A percentile compares a stretch with the other conserved stretches of the same genome.
These are phyloP conservation scores for Florisuga fusca DNA, from an alignment of 2,797 vertebrate species.

Conservation along the genomic window DNA sequence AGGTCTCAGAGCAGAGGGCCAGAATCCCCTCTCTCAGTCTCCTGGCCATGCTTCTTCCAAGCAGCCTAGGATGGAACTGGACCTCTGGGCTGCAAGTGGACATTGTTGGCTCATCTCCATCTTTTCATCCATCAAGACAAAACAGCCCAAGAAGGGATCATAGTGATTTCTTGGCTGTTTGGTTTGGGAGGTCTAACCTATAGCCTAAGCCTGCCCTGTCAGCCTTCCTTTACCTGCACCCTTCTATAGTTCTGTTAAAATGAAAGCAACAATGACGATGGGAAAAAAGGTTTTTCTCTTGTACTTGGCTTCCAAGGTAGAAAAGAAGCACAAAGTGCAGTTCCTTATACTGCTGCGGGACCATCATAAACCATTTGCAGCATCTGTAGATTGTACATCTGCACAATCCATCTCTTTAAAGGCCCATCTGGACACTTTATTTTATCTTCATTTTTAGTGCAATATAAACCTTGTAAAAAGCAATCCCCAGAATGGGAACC, in stretches of 20 bases:
- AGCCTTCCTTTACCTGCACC: neutral
- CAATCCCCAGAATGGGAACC: neutral
- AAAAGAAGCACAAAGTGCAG: neutral
- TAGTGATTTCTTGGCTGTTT: neutral
- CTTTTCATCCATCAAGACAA: too few relatives aligned
- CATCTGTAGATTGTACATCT: neutral
- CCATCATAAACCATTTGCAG: neutral
- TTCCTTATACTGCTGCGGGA: neutral
- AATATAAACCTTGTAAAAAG: constrained; percentile 14
- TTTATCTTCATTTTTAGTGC: constrained; percentile 43
- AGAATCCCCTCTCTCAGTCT: too few relatives aligned
- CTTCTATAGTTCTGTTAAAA: neutral
- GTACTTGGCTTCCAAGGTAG: neutral
- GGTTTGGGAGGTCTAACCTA: neutral
- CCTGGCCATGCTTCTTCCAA: too few relatives aligned
- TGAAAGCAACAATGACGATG: neutral
- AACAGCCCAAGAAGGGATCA: too few relatives aligned
- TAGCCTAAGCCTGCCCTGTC: neutral
- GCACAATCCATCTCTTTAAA: constrained; percentile 1
- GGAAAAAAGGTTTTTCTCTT: neutral
- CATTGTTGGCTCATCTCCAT: too few relatives aligned
- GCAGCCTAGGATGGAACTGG: too few relatives aligned
- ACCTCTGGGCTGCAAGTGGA: too few relatives aligned
- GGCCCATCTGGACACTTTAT: constrained; percentile 24
- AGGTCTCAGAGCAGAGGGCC: too few relatives aligned